Evolutionary conservation across 2,113 vertebrate species (phyloP), one percentile per base, ranked within the genome.

Genomic region (Hydrolagus affinis): DNA sequence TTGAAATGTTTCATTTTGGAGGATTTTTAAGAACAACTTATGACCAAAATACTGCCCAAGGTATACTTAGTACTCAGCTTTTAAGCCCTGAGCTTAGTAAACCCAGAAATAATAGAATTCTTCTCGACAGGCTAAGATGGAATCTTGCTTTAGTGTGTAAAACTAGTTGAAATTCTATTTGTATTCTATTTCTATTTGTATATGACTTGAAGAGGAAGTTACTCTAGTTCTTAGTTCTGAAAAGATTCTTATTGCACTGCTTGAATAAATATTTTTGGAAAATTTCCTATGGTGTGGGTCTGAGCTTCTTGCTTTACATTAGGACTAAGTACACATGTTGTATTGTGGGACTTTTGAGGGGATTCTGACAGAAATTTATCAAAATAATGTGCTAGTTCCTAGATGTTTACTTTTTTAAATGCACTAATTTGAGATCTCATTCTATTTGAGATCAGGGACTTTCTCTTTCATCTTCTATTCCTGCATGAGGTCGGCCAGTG

Each of bases 221-320:
- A 44, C 44, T 44, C 44, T 0, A 59, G 4, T 80, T 30, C 25
- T 30, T 2, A 32, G 28, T 83, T 83, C 60, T 83, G 78, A 19
- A 66, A 1, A 25, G 76, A 60, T 80, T 80, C 62, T 83, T 83
- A 28, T 19, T 83, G 60, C 62, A 68, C 17, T 74, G 72, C 32
- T n/a, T 78, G 23, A 80, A 80, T 80, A 83, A 83, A 83, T 17
- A 21, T 83, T 44, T 44, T 83, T 83, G 62, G 60, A 68, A 83
- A 68, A 14, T 25, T 44, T 75, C 28, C 71, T 80, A 25, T 30
- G 21, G 62, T 83, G 78, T 83, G 78, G 62, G 30, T 17, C 28
- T 64, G 28, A 9, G 9, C 30, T 30, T 19, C 62, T 83, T 28
- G 60, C 25, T 62, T n/a, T n/a, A n/a, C n/a, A 66, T 83, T 32